Evolutionary conservation across 2,113 vertebrate species (phyloP), one percentile per base, ranked within the genome.

Genomic region (Nesogale talazaci): DNA sequence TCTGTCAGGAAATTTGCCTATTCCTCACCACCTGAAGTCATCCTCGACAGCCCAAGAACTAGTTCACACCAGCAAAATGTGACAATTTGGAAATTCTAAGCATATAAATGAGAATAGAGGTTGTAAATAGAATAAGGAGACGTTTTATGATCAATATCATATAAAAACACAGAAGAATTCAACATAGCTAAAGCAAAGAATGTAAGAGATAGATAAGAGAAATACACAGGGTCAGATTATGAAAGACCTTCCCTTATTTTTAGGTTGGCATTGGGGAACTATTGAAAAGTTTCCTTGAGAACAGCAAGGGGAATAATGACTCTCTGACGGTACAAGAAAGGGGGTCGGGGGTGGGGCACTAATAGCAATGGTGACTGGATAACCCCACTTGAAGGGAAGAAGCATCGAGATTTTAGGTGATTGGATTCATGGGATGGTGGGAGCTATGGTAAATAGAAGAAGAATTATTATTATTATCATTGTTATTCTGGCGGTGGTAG

Each of bases 71-170:
- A 40, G 6, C 59, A n/a, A 40, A 14, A 40, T 52, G 2, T 72
- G 36, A 10, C 34, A 72, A 56, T 87, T 83, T 52, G 29, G 87
- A 90, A 72, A 5, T 27, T 4, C 10, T 85, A 31, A 76, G 57
- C 17, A 6, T 23, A 11, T 89, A n/a, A 42, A 69, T 36, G 52
- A 86, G 23, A 82, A 76, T 11, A 69, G 46, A 52, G 10, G 5
- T 10, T 76, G 3, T 57, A 59, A 38, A 20, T 23, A 38, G 23
- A 75, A 84, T 34, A 42, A 11, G 8, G 40, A 86, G 36, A 67
- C 87, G 52, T 17, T 72, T 84, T 82, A 52, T 65, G 65, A 88
- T 17, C 17, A 77, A 72, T 80, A 87, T 31, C 76, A 91, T 75
- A 65, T 34, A 72, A 63, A 89, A 87, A 15, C 40, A 29, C 2